These are phyloP conservation scores for Euglossa dilemma DNA, from an alignment of 1,140 invertebrate species.

Conservation along the genomic window DNA sequence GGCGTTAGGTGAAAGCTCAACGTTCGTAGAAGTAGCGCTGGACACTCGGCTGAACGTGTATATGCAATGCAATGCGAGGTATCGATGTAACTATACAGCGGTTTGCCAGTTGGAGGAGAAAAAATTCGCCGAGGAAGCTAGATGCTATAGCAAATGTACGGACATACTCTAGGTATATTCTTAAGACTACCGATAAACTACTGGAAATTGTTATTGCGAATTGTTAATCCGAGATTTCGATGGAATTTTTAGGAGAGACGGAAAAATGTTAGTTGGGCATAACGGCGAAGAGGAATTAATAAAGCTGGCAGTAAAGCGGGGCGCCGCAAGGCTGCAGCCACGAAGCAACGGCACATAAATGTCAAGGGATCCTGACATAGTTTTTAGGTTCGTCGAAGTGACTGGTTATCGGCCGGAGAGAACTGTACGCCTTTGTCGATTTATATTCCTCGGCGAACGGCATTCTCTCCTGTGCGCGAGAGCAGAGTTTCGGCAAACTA, in stretches of 20 bases:
- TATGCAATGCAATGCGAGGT: neutral
- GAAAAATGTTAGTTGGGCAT: neutral
- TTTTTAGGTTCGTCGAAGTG: constrained; percentile 51
- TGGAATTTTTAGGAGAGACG: too few relatives aligned
- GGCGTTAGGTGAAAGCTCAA: constrained; percentile 61
- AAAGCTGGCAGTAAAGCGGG: constrained; percentile 38
- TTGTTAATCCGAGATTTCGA: neutral
- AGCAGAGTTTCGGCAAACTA: constrained; percentile 42
- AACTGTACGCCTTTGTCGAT: constrained; percentile 19
- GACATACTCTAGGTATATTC: neutral
- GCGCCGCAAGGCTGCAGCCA: constrained; percentile 48
- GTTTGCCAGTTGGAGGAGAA: neutral
- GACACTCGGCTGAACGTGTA: neutral
- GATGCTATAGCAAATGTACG: neutral
- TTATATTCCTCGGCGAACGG: constrained; percentile 11
- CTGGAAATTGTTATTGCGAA: neutral
- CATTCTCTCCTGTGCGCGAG: neutral
- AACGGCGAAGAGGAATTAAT: constrained; percentile 24
- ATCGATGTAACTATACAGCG: constrained; percentile 3
- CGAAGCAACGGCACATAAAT: constrained; percentile 60
- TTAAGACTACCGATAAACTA: neutral
- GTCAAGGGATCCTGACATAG: constrained; percentile 67
- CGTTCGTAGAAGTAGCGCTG: constrained; percentile 36
- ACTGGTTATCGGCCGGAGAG: constrained; percentile 9
- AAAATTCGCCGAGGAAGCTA: neutral